Evolutionary conservation across 2,113 vertebrate genomes (phyloP), one percentile per base, ranked within the genome.

Genomic region (Atractosteus spatula): DNA sequence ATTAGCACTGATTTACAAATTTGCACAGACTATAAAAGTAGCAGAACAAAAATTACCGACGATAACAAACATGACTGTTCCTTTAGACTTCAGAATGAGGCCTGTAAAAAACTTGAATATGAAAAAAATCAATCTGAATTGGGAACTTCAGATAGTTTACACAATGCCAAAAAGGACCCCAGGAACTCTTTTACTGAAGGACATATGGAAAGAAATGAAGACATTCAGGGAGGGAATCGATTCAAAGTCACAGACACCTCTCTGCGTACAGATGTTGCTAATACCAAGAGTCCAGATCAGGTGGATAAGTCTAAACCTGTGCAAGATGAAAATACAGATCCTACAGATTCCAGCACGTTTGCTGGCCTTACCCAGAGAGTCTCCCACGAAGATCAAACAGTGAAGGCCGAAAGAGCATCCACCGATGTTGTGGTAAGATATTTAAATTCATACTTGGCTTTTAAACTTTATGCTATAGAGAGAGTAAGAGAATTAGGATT

Each of bases 261-360:
- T 87, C 83, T 86, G 78, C 83, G 65, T 75, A 90, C 87, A 84
- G 86, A 87, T 66, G 77, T 78, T 41, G 85, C 89, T 59, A 76
- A 69, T 77, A 82, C 83, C 74, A 88, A 91, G 79, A 86, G 51
- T 82, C 88, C 88, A 90, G 85, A 8, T 68, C 85, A 83, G 13
- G 83, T 79, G 81, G 84, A 88, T 41, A 89, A 91, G 76, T 77
- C 73, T 0, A 88, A 84, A 79, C 78, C 72, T 61, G 77, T 79
- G 61, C 92, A 88, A 13, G 89, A 94, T 78, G 93, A 95, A 82
- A 96, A 96, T 65, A 89, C 93, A 84, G 92, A 95, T 16, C 89
- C 92, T 42, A 77, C 71, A 11, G 80, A 85, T 55, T 80, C 86
- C 0, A 85, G 80, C 76, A 80, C 88, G 77, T 80, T 81, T 70